These are phyloP conservation scores for Clarias magur DNA, from an alignment of 2,113 vertebrate genomes.

Conservation along the genomic window DNA sequence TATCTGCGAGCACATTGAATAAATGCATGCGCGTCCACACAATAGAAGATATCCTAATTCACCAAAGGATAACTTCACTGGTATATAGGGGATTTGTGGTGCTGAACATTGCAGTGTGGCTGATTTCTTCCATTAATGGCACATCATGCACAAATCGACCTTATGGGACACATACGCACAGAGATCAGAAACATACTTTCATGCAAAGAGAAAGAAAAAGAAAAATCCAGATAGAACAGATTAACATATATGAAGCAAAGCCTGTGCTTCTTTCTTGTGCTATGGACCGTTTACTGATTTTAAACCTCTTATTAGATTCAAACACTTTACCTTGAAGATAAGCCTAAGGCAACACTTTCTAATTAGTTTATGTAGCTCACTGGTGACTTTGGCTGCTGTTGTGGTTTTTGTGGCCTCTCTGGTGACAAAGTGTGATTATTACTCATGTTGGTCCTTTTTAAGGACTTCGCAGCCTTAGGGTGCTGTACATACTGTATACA, in stretches of 20 bases:
- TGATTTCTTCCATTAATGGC: conserved; percentile 33
- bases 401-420: conserved; percentile 42
- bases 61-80: conserved; percentile 6
- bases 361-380: conserved; percentile 59
- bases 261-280: conserved; percentile 26
- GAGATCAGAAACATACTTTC: conserved; percentile 24
- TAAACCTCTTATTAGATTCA: conserved; percentile 54
- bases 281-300: conserved; percentile 53
- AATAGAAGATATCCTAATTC: conserved; percentile 40
- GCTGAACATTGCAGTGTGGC: conserved; percentile 15
- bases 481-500: background rate
- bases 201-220: conserved; percentile 24
- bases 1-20: conserved; percentile 16
- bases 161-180: conserved; percentile 4
- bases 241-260: conserved; percentile 44
- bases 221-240: conserved; percentile 12
- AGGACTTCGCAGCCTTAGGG: conserved; percentile 34
- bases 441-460: conserved; percentile 43
- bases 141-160: conserved; percentile 18
- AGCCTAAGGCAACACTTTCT: conserved; percentile 55
- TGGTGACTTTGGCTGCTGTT: conserved; percentile 52
- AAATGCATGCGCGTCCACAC: conserved; percentile 43
- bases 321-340: conserved; percentile 52
- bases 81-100: conserved; percentile 18
- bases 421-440: conserved; percentile 52